Conservation (phyloP, 1,140 invertebrate genomes). For the Dysdera silvatica region DNA sequence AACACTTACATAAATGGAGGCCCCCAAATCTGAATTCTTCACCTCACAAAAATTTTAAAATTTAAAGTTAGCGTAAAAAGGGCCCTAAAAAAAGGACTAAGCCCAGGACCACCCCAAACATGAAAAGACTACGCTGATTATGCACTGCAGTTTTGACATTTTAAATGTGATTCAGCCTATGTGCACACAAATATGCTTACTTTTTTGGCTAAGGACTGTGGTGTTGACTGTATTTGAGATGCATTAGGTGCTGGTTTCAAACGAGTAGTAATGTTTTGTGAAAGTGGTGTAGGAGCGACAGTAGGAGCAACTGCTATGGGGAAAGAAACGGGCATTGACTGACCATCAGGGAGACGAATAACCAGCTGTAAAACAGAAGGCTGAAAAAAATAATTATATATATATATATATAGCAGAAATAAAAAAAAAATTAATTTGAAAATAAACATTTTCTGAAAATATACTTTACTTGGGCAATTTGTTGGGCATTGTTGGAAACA, state of each 20-base stretch:
- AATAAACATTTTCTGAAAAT: background rate
- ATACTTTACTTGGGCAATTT: too few relatives aligned
- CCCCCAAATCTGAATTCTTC: too few relatives aligned
- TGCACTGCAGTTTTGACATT: too few relatives aligned
- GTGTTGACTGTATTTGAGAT: background rate
- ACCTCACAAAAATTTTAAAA: too few relatives aligned
- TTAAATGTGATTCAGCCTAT: too few relatives aligned
- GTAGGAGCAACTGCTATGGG: conserved; percentile 42
- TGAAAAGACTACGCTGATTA: too few relatives aligned
- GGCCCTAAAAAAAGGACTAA: too few relatives aligned
- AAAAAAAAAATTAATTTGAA: background rate
- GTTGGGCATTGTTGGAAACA: background rate
- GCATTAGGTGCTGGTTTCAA: background rate
- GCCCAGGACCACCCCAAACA: too few relatives aligned
- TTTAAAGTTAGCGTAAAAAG: too few relatives aligned
- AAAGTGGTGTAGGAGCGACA: conserved; percentile 7
- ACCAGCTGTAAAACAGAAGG: conserved; percentile 45
- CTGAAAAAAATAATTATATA: conserved; percentile 7
- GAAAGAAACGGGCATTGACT: conserved; percentile 44
- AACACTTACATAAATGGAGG: too few relatives aligned
- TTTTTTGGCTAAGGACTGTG: background rate
- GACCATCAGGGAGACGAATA: conserved; percentile 48
- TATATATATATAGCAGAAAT: background rate
- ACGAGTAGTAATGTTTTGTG: background rate
- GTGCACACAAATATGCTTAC: too few relatives aligned